phyloP scores from a whole-genome alignment of 2,797 vertebrate genomes.

The Coregonus ussuriensis region DNA sequence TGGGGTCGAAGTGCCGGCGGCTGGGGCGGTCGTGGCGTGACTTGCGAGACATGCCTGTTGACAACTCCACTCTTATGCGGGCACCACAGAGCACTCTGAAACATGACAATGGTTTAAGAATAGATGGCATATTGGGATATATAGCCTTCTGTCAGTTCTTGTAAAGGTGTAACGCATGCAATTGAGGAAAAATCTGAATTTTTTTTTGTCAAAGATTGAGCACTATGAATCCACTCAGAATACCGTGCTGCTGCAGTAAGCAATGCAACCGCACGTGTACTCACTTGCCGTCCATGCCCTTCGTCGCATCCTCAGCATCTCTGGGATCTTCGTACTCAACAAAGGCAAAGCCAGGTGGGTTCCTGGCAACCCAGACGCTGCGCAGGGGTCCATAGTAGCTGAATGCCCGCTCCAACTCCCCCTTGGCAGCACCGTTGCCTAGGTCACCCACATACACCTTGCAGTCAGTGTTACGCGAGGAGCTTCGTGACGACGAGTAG shows the following conservation, averaged over 20 bases:
- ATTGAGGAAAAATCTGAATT: not conserved
- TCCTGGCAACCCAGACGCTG: slow-evolving; percentile 78
- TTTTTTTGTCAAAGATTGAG: not conserved
- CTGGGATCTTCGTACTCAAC: slow-evolving; percentile 79
- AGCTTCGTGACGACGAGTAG: slow-evolving; percentile 73
- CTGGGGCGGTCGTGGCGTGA: slow-evolving; percentile 78
- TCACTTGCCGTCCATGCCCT: slow-evolving; percentile 81
- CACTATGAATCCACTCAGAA: not conserved
- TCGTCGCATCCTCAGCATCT: slow-evolving; percentile 78
- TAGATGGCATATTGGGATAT: not conserved
- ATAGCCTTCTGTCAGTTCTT: not conserved
- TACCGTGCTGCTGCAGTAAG: not conserved
- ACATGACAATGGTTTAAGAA: not conserved
- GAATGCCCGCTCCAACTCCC: slow-evolving; percentile 77
- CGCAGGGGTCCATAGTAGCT: slow-evolving; percentile 78
- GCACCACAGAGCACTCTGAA: slow-evolving; percentile 79
- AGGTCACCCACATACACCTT: slow-evolving; percentile 80
- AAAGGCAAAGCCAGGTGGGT: slow-evolving; percentile 78
- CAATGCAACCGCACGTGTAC: slow-evolving; percentile 27
- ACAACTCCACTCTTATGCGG: slow-evolving; percentile 82
- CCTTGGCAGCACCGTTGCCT: slow-evolving; percentile 77
- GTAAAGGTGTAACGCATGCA: not conserved
- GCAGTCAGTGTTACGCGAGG: slow-evolving; percentile 74
- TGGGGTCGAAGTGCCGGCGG: slow-evolving; percentile 81
- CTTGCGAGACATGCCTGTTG: slow-evolving; percentile 80